A percentile compares a stretch with the other conserved stretches of the same genome.
These are phyloP conservation scores for Diabrotica balteata DNA, from an alignment of 2,888 invertebrate genomes.

Conservation along the genomic window DNA sequence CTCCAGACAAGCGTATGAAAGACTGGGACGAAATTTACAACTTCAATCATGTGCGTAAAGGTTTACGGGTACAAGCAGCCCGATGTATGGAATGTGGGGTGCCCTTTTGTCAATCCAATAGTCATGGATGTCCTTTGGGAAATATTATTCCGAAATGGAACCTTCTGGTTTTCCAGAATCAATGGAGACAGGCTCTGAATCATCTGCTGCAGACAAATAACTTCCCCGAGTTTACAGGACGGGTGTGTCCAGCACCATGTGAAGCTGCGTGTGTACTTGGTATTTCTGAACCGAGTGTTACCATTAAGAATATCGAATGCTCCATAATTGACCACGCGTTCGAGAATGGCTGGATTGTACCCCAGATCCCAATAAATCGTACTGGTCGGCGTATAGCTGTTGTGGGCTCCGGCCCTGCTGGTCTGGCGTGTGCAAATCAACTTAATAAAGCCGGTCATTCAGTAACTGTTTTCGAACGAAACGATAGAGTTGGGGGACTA, in stretches of 20 bases:
- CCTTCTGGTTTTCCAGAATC: constrained; percentile 90
- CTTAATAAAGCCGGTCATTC: constrained; percentile 95
- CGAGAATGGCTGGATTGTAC: constrained; percentile 83
- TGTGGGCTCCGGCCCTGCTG: constrained; percentile 93
- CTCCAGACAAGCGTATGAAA: constrained; percentile 81
- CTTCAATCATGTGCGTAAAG: constrained; percentile 83
- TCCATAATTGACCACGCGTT: constrained; percentile 98
- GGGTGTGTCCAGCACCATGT: constrained; percentile 97
- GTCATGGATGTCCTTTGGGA: constrained; percentile 95
- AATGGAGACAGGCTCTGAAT: constrained; percentile 93
- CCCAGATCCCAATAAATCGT: constrained; percentile 48
- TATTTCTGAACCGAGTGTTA: constrained; percentile 95
- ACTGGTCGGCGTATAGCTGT: constrained; percentile 61
- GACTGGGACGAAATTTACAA: constrained; percentile 99
- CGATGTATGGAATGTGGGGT: constrained; percentile 99
- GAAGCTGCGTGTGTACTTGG: constrained; percentile 93
- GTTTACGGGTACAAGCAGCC: constrained; percentile 89
- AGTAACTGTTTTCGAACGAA: constrained; percentile 97
- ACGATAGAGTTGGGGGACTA: constrained; percentile 93
- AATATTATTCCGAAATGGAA: constrained; percentile 99
- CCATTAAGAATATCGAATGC: constrained; percentile 99
- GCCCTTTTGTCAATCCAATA: constrained; percentile 93
- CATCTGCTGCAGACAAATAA: constrained; percentile 97
- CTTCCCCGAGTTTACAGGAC: constrained; percentile 77
- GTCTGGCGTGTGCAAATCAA: constrained; percentile 95